Evolutionary conservation across 2,888 invertebrate species (phyloP).

Genomic region (Cryptops parisi): DNA sequence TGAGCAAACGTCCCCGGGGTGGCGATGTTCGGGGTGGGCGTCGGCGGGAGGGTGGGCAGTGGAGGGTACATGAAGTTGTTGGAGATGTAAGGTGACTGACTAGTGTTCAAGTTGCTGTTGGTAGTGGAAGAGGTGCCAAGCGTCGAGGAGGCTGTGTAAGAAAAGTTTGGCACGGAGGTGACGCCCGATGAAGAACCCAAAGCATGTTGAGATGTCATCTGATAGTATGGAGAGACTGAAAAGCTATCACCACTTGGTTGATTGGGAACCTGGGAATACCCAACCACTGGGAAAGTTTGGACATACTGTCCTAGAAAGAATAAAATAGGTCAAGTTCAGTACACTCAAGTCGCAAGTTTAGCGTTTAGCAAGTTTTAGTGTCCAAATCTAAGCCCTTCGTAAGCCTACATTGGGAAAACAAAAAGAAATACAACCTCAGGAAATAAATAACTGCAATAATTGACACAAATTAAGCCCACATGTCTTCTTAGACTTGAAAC

Average conservation of each 20-base stretch:
- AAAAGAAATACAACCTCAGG: too few species aligned
- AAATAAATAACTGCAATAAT: too few species aligned
- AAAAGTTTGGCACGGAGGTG: conserved; percentile 9
- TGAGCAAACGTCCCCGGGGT: conserved; percentile 14
- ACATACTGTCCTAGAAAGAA: conserved; percentile 9
- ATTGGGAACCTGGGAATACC: conserved; percentile 11
- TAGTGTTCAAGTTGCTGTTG: conserved; percentile 7
- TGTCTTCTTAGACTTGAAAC: too few species aligned
- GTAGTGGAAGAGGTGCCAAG: conserved; percentile 2
- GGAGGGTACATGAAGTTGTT: conserved; percentile 9
- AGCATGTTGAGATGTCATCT: conserved; percentile 5
- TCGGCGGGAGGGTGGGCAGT: conserved; percentile 9
- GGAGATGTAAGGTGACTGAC: conserved; percentile 9
- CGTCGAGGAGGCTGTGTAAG: conserved; percentile 1
- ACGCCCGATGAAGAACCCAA: conserved; percentile 7
- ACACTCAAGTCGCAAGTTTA: too few species aligned
- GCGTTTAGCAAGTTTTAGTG: too few species aligned
- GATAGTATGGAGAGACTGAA: conserved; percentile 7
- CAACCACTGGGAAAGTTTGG: conserved; percentile 8
- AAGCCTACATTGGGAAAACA: too few species aligned
- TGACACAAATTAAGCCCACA: too few species aligned
- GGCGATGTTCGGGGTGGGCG: conserved; percentile 6
- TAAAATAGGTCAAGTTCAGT: too few species aligned
- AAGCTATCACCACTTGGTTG: conserved; percentile 9
- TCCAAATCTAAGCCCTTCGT: too few species aligned